phyloP scores from a whole-genome alignment of 2,888 invertebrate genomes.

The Drosophila phalerata region DNA sequence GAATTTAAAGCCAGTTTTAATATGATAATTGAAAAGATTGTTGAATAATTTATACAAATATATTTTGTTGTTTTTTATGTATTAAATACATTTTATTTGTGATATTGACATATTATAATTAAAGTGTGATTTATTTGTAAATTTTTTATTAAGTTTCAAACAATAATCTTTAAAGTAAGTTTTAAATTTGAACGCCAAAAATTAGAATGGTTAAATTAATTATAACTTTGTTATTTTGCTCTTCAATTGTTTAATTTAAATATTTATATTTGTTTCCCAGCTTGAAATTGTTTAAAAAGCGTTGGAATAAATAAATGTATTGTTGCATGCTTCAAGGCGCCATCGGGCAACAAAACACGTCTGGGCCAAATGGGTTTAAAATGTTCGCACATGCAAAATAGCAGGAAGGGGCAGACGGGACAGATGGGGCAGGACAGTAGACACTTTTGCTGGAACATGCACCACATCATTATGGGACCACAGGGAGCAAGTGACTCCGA shows the following conservation, averaged over 20 bases:
- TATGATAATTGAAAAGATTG: neutral
- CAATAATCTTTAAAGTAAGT: no score
- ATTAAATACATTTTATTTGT: neutral
- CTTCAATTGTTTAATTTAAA: neutral
- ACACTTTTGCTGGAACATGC: slow-evolving; percentile 21
- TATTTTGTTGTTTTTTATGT: neutral
- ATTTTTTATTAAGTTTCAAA: no score
- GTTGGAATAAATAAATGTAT: neutral
- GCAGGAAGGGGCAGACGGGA: slow-evolving; percentile 13
- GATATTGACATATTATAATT: no score
- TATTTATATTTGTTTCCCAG: neutral
- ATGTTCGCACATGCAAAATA: slow-evolving; percentile 54
- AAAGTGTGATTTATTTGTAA: no score
- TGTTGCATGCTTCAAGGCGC: slow-evolving; percentile 43
- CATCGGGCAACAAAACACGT: slow-evolving; percentile 39
- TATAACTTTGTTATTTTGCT: neutral
- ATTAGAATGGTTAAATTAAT: neutral
- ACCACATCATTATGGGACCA: slow-evolving; percentile 83
- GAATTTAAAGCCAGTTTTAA: neutral
- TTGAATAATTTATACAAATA: neutral
- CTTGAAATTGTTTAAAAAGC: neutral
- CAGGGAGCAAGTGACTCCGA: slow-evolving; percentile 70
- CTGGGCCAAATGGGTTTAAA: slow-evolving; percentile 35
- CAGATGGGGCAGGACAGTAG: slow-evolving; percentile 31
- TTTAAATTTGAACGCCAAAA: no score